Conservation (phyloP, 2,888 invertebrate species). For the Nycteola revayana region DNA sequence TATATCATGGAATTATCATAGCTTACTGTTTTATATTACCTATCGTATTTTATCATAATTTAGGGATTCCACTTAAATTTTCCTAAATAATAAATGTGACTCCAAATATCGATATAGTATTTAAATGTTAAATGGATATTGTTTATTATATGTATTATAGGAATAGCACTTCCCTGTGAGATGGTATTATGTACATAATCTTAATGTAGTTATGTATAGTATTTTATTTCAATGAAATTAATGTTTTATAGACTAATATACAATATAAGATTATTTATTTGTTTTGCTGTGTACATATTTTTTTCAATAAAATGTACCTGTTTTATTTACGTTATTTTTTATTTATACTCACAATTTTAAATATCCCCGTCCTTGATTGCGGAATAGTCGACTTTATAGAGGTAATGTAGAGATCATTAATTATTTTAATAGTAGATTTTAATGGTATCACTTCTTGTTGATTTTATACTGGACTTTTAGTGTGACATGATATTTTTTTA, state of each 20-base stretch:
- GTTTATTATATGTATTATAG: conserved; percentile 74
- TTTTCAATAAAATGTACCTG: conserved; percentile 83
- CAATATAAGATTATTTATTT: conserved; percentile 82
- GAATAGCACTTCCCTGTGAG: conserved; percentile 65
- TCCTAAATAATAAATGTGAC: conserved; percentile 67
- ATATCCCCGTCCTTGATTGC: too few species aligned
- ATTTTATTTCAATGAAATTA: conserved; percentile 82
- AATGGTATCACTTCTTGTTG: too few species aligned
- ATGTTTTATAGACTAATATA: conserved; percentile 83
- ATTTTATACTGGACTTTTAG: too few species aligned
- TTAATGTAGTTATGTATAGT: conserved; percentile 80
- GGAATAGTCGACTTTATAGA: too few species aligned
- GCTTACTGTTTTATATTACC: conserved; percentile 70
- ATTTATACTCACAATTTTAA: too few species aligned
- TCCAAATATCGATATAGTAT: conserved; percentile 73
- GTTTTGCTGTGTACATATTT: conserved; percentile 83
- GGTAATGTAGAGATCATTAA: too few species aligned
- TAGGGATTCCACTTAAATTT: conserved; percentile 67
- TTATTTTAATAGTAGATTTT: too few species aligned
- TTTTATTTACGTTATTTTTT: conserved; percentile 57
- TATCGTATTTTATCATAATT: conserved; percentile 62
- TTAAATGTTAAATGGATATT: conserved; percentile 75
- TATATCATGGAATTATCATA: conserved; percentile 66
- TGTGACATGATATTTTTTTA: too few species aligned
- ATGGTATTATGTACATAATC: conserved; percentile 81